These are phyloP conservation scores for Drosophila subobscura DNA, from an alignment of 1,140 invertebrate species.

Conservation along the genomic window DNA sequence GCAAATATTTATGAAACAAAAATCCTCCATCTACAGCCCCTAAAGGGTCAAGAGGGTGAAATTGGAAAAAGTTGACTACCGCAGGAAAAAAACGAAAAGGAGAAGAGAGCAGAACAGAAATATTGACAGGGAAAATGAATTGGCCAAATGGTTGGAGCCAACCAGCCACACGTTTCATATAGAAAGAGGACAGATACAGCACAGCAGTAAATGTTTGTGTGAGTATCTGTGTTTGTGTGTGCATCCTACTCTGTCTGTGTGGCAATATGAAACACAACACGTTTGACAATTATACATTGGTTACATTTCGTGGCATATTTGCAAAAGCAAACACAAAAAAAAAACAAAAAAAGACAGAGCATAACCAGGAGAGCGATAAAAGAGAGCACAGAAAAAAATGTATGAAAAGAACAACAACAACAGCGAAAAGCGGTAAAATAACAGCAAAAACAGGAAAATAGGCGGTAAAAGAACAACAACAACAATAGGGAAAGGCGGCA, in stretches of 20 bases:
- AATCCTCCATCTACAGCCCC: slow-evolving; percentile 17
- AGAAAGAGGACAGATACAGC: not conserved
- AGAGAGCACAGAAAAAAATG: slow-evolving; percentile 9
- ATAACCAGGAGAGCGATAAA: slow-evolving; percentile 1
- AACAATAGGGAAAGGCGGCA: slow-evolving; percentile 41
- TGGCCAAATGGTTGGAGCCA: slow-evolving; percentile 33
- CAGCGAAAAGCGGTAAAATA: slow-evolving; percentile 48
- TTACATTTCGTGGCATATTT: slow-evolving; percentile 78
- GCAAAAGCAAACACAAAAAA: slow-evolving; percentile 56
- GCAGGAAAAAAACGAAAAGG: slow-evolving; percentile 11
- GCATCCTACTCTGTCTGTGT: slow-evolving; percentile 14
- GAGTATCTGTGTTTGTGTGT: slow-evolving; percentile 12
- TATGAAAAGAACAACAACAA: slow-evolving; percentile 11
- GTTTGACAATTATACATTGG: slow-evolving; percentile 81
- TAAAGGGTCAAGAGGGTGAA: slow-evolving; percentile 52
- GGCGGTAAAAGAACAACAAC: slow-evolving; percentile 39
- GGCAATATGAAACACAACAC: slow-evolving; percentile 73
- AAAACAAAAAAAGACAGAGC: not conserved
- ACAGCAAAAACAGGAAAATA: slow-evolving; percentile 41
- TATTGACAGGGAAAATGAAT: slow-evolving; percentile 71
- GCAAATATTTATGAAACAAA: slow-evolving; percentile 72
- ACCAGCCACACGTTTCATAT: slow-evolving; percentile 25
- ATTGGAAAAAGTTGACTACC: slow-evolving; percentile 58
- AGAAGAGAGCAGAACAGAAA: slow-evolving; percentile 28
- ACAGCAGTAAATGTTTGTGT: slow-evolving; percentile 2